A percentile compares a stretch with the other conserved stretches of the same genome.
These are phyloP conservation scores for Ypsolopha scabrella DNA, from an alignment of 2,888 invertebrate species.

Conservation along the genomic window DNA sequence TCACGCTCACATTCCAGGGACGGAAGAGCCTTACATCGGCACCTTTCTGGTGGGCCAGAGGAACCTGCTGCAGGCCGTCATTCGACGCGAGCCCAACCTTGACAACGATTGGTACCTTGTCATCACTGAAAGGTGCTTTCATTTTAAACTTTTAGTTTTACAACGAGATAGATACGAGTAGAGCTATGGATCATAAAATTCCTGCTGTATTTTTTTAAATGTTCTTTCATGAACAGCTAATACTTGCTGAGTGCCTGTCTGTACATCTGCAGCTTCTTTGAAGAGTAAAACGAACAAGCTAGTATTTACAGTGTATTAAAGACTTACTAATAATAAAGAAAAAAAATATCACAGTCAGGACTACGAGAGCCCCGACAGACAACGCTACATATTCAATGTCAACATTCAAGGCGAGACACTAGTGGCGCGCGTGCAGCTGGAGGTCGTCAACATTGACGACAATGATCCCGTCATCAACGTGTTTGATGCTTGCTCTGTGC, in stretches of 20 bases:
- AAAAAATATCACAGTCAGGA: constrained; percentile 48
- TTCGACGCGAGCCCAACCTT: constrained; percentile 18
- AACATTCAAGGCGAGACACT: constrained; percentile 19
- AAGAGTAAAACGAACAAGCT: no score
- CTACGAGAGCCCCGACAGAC: constrained; percentile 59
- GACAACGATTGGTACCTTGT: constrained; percentile 39
- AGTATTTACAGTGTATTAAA: no score
- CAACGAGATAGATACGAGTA: no score
- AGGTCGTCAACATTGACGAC: constrained; percentile 66
- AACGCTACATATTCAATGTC: constrained; percentile 47
- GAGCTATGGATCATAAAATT: no score
- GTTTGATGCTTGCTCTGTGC: constrained; percentile 45
- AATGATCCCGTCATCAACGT: constrained; percentile 58
- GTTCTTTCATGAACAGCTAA: no score
- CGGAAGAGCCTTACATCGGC: constrained; percentile 23
- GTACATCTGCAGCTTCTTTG: no score
- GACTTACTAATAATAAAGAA: no score
- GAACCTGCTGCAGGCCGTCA: constrained; percentile 29
- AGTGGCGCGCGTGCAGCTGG: constrained; percentile 41
- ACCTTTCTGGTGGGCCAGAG: constrained; percentile 26
- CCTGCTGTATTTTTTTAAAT: no score
- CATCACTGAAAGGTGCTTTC: constrained; percentile 37
- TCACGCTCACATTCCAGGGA: constrained; percentile 18
- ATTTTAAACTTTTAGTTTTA: no score
- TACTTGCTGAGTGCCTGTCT: no score